These are phyloP conservation scores for Varanus komodoensis DNA, from an alignment of 2,113 vertebrate genomes.

Conservation along the genomic window DNA sequence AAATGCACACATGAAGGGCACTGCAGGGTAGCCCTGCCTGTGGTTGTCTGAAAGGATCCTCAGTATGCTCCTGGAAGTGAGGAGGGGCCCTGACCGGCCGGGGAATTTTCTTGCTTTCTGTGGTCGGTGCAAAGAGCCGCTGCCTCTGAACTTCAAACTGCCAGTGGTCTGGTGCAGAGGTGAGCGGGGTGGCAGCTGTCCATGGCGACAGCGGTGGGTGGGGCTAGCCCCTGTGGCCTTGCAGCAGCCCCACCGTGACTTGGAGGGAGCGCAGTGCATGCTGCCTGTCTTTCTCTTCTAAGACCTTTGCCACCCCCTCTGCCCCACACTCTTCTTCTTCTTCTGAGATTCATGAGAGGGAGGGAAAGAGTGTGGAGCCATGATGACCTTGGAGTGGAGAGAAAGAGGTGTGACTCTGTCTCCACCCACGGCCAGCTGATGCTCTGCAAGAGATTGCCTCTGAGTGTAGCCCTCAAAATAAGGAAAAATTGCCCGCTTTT, in stretches of 20 bases:
- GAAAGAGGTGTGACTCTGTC: neutral
- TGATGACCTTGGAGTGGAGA: neutral
- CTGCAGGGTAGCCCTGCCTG: no score
- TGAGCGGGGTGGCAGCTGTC: neutral
- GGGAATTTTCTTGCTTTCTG: no score
- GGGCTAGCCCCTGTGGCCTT: neutral
- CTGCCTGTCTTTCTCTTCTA: no score
- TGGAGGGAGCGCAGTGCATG: no score
- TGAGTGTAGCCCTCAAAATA: neutral
- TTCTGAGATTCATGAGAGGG: no score
- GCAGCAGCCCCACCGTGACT: neutral
- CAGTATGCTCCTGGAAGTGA: neutral
- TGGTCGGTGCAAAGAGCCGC: neutral
- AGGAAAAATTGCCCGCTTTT: neutral
- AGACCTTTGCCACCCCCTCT: no score
- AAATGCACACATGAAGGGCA: no score
- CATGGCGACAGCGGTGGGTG: neutral
- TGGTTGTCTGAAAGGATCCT: neutral
- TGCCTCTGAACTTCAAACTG: neutral
- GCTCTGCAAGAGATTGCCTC: neutral
- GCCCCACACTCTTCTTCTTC: no score
- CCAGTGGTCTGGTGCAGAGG: accelerated
- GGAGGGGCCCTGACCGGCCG: neutral
- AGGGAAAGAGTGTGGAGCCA: no score
- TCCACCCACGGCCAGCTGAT: neutral